phyloP scores from a whole-genome alignment of 2,113 vertebrate genomes.

The Bufo bufo region DNA sequence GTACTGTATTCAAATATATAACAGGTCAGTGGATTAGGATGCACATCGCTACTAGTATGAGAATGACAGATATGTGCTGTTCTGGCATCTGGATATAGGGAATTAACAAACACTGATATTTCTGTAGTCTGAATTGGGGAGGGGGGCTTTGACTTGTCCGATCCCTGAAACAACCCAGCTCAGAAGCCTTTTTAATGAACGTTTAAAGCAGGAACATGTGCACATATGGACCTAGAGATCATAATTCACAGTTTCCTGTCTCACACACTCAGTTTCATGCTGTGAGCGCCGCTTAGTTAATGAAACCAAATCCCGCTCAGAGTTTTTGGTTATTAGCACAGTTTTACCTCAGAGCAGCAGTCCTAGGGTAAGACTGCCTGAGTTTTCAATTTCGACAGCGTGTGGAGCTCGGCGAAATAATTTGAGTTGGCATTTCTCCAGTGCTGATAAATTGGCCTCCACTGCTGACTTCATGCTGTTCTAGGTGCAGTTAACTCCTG shows the following conservation, averaged over 20 bases:
- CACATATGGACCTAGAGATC: constrained; percentile 49
- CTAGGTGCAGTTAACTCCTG: constrained; percentile 22
- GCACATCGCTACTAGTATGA: constrained; percentile 1
- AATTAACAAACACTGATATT: constrained; percentile 51
- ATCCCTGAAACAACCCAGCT: constrained; percentile 13
- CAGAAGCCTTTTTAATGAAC: constrained; percentile 49
- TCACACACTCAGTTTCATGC: constrained; percentile 58
- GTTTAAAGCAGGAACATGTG: constrained; percentile 58
- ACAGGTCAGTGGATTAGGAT: not conserved
- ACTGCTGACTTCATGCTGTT: constrained; percentile 41
- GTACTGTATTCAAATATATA: not conserved
- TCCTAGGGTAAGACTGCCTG: constrained; percentile 29
- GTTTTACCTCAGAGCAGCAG: constrained; percentile 50
- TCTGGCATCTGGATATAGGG: constrained; percentile 8
- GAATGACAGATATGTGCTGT: constrained; percentile 2
- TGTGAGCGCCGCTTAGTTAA: constrained; percentile 54
- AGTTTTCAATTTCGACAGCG: constrained; percentile 48
- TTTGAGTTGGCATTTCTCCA: constrained; percentile 49
- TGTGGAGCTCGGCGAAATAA: constrained; percentile 38
- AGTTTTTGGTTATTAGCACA: constrained; percentile 50
- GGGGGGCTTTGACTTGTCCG: constrained; percentile 28
- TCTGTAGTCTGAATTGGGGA: constrained; percentile 21
- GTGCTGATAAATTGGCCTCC: constrained; percentile 38
- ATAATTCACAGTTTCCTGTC: constrained; percentile 58
- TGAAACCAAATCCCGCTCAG: constrained; percentile 55